Conservation (phyloP, 92 coral and sea anemone species). For the Meandrina meandrites region DNA sequence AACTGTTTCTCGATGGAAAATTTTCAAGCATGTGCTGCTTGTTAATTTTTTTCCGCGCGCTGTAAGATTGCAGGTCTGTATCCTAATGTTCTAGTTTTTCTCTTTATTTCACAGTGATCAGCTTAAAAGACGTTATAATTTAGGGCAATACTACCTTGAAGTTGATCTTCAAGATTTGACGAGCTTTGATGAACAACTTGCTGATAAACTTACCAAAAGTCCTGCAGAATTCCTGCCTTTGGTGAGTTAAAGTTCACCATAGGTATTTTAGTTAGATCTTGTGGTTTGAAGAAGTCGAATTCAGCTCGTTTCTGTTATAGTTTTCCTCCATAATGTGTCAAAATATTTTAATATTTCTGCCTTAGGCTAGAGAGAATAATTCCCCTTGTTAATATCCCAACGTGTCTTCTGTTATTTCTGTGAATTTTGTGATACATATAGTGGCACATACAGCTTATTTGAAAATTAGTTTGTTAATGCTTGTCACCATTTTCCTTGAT, state of each 20-base stretch:
- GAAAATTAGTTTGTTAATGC: no score
- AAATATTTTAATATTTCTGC: no score
- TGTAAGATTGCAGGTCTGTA: background rate
- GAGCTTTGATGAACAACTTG: slow-evolving; percentile 86
- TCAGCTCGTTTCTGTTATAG: no score
- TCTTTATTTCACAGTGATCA: slow-evolving; percentile 66
- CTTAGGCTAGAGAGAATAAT: no score
- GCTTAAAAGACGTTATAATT: slow-evolving; percentile 86
- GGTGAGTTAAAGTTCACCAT: slow-evolving; percentile 71
- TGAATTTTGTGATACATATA: no score
- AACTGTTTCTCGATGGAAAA: background rate
- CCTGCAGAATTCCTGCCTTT: slow-evolving; percentile 92
- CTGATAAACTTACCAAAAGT: slow-evolving; percentile 84
- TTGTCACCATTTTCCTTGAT: no score
- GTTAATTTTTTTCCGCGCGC: background rate
- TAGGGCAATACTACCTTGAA: slow-evolving; percentile 82
- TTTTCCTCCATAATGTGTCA: no score
- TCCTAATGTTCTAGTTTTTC: background rate
- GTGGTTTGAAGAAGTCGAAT: no score
- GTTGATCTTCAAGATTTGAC: slow-evolving; percentile 91
- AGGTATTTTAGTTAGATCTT: background rate
- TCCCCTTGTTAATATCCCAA: no score
- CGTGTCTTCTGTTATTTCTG: no score
- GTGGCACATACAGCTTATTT: no score
- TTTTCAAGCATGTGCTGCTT: background rate